These are phyloP conservation scores for Dicycla oo DNA, from an alignment of 2,888 invertebrate genomes.

Conservation along the genomic window DNA sequence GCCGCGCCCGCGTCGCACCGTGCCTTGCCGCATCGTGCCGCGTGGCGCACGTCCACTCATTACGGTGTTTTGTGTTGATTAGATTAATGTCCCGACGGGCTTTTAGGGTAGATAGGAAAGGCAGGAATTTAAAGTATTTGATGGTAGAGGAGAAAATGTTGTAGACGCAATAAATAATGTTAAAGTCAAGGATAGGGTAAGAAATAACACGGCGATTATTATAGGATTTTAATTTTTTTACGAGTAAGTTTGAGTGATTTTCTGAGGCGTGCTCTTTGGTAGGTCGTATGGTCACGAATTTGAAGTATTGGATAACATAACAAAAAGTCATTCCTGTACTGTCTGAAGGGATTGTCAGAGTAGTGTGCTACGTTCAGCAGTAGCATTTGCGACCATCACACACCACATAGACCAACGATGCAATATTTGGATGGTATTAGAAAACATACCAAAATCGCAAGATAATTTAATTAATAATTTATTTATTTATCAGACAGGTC, in stretches of 20 bases:
- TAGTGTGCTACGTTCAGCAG: too few relatives aligned
- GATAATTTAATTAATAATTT: too few relatives aligned
- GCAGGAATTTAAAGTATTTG: constrained; percentile 44
- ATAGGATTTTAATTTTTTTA: neutral
- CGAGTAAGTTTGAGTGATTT: constrained; percentile 12
- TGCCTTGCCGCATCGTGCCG: constrained; percentile 59
- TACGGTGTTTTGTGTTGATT: constrained; percentile 82
- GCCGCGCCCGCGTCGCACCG: constrained; percentile 54
- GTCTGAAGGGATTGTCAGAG: too few relatives aligned
- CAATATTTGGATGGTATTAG: too few relatives aligned
- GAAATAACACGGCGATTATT: neutral
- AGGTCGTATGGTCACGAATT: neutral
- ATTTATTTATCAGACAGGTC: too few relatives aligned
- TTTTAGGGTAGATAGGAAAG: constrained; percentile 55
- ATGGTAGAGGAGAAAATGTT: constrained; percentile 7
- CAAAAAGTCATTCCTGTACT: too few relatives aligned
- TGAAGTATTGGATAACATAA: neutral
- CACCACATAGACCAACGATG: too few relatives aligned
- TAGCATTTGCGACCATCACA: too few relatives aligned
- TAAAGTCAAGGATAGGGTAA: constrained; percentile 13
- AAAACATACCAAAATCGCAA: too few relatives aligned
- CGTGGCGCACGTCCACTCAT: constrained; percentile 77
- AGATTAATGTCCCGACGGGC: constrained; percentile 75
- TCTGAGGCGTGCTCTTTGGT: neutral
- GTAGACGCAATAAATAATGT: constrained; percentile 2